These are phyloP conservation scores for Heliconius hewitsoni DNA, from an alignment of 1,140 invertebrate species.

Conservation along the genomic window DNA sequence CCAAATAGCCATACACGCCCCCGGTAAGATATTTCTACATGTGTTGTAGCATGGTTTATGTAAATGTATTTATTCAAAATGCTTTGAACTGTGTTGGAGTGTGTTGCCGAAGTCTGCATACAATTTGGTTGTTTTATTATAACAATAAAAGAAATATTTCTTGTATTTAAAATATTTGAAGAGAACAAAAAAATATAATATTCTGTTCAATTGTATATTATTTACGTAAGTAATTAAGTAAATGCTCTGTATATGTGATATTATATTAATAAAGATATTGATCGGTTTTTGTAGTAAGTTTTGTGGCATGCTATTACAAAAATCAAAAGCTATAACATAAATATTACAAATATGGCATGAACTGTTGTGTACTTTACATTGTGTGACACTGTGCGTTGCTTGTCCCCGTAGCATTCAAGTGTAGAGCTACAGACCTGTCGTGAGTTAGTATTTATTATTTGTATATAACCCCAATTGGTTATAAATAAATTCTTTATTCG, in stretches of 20 bases:
- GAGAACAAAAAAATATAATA: not conserved
- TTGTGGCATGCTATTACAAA: slow-evolving; percentile 15
- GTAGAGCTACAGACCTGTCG: slow-evolving; percentile 67
- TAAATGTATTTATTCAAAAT: slow-evolving; percentile 17
- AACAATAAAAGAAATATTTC: not conserved
- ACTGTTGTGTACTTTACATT: slow-evolving; percentile 22
- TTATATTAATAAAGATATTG: not conserved
- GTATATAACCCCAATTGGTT: no score
- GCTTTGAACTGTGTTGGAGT: not conserved
- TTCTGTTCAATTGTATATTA: not conserved
- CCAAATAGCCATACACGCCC: slow-evolving; percentile 96
- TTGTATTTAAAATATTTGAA: slow-evolving; percentile 10
- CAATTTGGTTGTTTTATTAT: not conserved
- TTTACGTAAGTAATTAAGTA: not conserved
- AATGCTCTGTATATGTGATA: not conserved
- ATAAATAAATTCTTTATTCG: slow-evolving; percentile 24
- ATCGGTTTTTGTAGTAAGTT: not conserved
- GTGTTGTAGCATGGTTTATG: slow-evolving; percentile 60
- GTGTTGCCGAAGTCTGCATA: not conserved
- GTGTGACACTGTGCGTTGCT: slow-evolving; percentile 66
- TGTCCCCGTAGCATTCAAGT: slow-evolving; percentile 68
- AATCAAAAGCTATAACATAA: not conserved
- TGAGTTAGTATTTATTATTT: slow-evolving; percentile 40
- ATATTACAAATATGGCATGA: not conserved
- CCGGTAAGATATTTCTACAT: slow-evolving; percentile 86